Conservation (phyloP, 2,113 vertebrate genomes). For the Chionis minor region DNA sequence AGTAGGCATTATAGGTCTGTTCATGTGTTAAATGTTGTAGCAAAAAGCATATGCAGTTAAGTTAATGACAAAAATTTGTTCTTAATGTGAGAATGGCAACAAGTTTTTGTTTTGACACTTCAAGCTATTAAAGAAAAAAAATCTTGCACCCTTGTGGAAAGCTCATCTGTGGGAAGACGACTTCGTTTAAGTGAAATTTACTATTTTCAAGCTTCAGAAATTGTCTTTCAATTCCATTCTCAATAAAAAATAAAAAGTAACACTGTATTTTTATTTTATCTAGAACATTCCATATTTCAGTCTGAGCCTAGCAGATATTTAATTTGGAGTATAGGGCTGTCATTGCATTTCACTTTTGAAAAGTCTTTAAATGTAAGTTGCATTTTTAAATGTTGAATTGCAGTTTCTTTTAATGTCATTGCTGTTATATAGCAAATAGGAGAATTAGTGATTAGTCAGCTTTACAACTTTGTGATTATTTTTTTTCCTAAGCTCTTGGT, state of each 20-base stretch:
- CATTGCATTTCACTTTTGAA: constrained; percentile 71
- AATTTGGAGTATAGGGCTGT: constrained; percentile 68
- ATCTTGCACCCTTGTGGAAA: constrained; percentile 63
- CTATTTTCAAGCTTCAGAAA: constrained; percentile 67
- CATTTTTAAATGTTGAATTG: constrained; percentile 70
- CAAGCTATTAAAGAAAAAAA: constrained; percentile 57
- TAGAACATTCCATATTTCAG: constrained; percentile 77
- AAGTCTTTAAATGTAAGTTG: constrained; percentile 66
- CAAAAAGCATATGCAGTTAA: constrained; percentile 72
- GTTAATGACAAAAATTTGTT: constrained; percentile 74
- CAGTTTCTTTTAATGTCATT: constrained; percentile 75
- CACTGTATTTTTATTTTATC: constrained; percentile 74
- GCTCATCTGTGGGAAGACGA: constrained; percentile 54
- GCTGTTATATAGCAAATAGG: constrained; percentile 71
- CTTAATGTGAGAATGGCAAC: constrained; percentile 67
- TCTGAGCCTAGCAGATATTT: constrained; percentile 75
- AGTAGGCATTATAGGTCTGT: constrained; percentile 74
- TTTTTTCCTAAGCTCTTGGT: constrained; percentile 61
- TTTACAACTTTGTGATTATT: constrained; percentile 71
- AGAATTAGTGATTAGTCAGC: constrained; percentile 67
- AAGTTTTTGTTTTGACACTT: constrained; percentile 63
- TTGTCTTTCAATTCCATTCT: constrained; percentile 71
- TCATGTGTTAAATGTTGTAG: constrained; percentile 80
- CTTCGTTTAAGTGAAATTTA: constrained; percentile 46
- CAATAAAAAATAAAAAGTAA: constrained; percentile 74